Percentiles rank a stretch among this genome's conserved stretches.
These are phyloP conservation scores for Brachionus angularis DNA, from an alignment of 1,140 invertebrate genomes.

Conservation along the genomic window DNA sequence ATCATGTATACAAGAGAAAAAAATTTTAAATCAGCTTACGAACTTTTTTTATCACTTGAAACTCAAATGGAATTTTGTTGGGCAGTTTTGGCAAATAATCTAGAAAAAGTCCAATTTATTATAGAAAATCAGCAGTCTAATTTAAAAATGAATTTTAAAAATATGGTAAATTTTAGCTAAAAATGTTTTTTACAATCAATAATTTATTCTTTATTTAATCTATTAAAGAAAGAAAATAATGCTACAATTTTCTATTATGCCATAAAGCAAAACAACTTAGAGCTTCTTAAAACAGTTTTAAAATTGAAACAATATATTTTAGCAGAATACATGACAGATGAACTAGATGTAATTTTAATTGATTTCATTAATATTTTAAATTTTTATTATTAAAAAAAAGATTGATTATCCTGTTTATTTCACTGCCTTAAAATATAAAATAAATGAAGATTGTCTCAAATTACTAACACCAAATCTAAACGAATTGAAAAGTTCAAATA, in stretches of 20 bases:
- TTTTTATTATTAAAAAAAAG: not conserved
- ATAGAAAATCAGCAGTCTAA: not conserved
- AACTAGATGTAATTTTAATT: conserved; percentile 10
- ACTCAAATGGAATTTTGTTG: conserved; percentile 3
- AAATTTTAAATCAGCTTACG: conserved; percentile 12
- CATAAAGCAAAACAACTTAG: not conserved
- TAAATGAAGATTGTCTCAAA: conserved; percentile 6
- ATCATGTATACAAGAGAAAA: not conserved
- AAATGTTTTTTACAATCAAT: not conserved
- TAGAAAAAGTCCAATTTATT: conserved; percentile 10
- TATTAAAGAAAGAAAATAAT: conserved; percentile 36
- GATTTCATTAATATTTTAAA: not conserved
- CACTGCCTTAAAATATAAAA: not conserved
- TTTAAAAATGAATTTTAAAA: conserved; percentile 34
- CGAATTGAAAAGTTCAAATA: not conserved
- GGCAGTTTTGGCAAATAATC: conserved; percentile 24
- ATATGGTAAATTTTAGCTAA: conserved; percentile 22
- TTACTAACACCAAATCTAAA: not conserved
- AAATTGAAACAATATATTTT: conserved; percentile 19
- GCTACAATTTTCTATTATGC: conserved; percentile 39
- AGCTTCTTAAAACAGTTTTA: not conserved
- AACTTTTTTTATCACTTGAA: conserved; percentile 2
- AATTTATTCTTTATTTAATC: not conserved
- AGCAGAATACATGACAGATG: not conserved
- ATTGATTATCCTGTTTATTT: conserved; percentile 38